Evolutionary conservation across 2,797 vertebrate species (phyloP).

Genomic region (Tympanoctomys barrerae): DNA sequence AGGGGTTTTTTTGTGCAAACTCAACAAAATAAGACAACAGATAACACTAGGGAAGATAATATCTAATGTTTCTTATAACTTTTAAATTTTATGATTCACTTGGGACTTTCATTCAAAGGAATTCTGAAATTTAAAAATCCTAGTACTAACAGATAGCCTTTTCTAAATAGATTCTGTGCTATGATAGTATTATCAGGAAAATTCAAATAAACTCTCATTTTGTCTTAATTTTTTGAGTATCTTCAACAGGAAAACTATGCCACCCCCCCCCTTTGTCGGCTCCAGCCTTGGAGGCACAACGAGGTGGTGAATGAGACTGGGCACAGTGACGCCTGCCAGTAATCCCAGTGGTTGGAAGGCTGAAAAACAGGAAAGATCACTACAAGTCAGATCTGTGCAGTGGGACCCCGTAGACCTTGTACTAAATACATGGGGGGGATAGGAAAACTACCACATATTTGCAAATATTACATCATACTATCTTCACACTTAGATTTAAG

Average conservation of each 20-base stretch:
- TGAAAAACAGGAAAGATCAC: too few relatives aligned
- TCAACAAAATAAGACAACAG: constrained; percentile 23
- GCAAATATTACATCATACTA: neutral
- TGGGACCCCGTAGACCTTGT: too few relatives aligned
- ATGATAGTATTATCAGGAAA: neutral
- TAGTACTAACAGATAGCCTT: neutral
- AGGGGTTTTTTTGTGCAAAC: neutral
- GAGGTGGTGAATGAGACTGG: too few relatives aligned
- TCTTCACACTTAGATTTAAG: neutral
- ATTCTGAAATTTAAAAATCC: neutral
- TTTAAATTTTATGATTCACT: neutral
- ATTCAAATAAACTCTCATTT: neutral
- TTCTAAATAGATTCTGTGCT: neutral
- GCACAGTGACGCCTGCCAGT: too few relatives aligned
- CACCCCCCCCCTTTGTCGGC: too few relatives aligned
- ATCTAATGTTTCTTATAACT: neutral
- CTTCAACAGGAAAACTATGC: neutral
- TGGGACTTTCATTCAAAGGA: neutral
- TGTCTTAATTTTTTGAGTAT: neutral
- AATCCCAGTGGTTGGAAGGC: too few relatives aligned
- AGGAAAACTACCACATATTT: neutral
- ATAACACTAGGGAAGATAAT: neutral
- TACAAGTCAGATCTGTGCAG: too few relatives aligned
- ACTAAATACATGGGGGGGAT: neutral
- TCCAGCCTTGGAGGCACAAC: too few relatives aligned